These are phyloP conservation scores for Loxodonta africana DNA, from an alignment of 2,113 vertebrate species.

Conservation along the genomic window DNA sequence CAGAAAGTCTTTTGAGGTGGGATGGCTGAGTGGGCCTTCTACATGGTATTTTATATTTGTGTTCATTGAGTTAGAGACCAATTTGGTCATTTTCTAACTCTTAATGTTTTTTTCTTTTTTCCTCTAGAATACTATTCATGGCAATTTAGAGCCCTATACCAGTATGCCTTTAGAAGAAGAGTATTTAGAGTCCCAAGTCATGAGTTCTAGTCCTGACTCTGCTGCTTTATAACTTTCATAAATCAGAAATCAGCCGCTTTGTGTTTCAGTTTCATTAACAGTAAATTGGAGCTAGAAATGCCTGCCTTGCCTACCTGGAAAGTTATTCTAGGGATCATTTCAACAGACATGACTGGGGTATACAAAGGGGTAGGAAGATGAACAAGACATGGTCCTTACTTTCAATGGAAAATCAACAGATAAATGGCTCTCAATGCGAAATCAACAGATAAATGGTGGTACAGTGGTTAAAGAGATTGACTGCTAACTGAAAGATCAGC, in stretches of 20 bases:
- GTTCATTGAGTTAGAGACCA: not conserved
- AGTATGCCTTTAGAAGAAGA: not conserved
- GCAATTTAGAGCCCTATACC: not conserved
- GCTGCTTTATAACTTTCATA: not conserved
- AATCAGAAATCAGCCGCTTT: no score
- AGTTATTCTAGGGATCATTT: not conserved
- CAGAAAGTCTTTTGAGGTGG: not conserved
- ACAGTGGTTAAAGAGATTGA: no score
- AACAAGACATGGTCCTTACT: not conserved
- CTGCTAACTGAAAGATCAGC: no score
- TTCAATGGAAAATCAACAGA: not conserved
- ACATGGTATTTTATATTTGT: not conserved
- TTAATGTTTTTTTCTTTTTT: not conserved
- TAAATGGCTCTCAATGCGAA: not conserved
- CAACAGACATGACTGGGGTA: not conserved
- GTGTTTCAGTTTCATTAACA: not conserved
- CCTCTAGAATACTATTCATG: not conserved
- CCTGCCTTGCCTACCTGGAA: not conserved
- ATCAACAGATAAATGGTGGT: no score
- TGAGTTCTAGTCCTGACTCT: not conserved
- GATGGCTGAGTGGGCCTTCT: not conserved
- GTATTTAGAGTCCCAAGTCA: not conserved
- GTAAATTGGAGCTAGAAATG: not conserved
- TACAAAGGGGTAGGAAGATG: not conserved
- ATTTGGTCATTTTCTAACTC: not conserved